Base-by-base conservation (phyloP, 2,888 invertebrate species). In the Isotomurus palustris region DNA sequence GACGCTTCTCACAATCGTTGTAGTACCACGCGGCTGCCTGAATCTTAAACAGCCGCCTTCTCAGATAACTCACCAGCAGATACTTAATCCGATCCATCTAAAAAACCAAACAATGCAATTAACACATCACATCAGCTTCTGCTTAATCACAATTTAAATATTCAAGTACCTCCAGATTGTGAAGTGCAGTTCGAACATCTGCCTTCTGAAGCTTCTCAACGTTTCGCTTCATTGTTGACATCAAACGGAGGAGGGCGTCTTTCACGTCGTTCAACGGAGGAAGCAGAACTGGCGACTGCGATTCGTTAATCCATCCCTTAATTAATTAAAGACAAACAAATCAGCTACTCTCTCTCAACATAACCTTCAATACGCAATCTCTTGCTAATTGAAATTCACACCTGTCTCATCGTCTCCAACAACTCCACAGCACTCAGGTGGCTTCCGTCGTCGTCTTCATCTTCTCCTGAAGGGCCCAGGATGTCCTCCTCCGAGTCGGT, bases 261-360 rank as follows among this genome's bases (percentile, higher is more conserved):
- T 54, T 45, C 24, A 57, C 61, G 17, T 61, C 56, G 5, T 44
- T 49, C 22, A 54, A 21, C 1, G 61, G 57, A 21, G 61, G 61
- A 22, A 61, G 40, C 10, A 61, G 38, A 14, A 57, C 61, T 10
- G 61, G 61, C 10, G 61, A 49, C 12, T 57, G 36, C 29, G 53
- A 50, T 35, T 61, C 61, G 38, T 61, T 61, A 53, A 61, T 61
- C 61, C 61, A 61, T 8, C 57, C 54, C 60, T 59, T n/a, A 17
- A 43, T 10, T 12, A 51, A 50, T 32, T 32, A 32, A 10, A 14
- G n/a, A n/a, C n/a, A n/a, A n/a, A n/a, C 8, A 10, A n/a, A n/a
- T n/a, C n/a, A n/a, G n/a, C n/a, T n/a, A n/a, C n/a, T n/a, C n/a
- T n/a, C n/a, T n/a, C n/a, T n/a, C n/a, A n/a, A n/a, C n/a, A n/a